Percentiles rank a stretch among this genome's conserved stretches.
Conservation (phyloP, 2,888 invertebrate genomes). For the Venusia cambrica region DNA sequence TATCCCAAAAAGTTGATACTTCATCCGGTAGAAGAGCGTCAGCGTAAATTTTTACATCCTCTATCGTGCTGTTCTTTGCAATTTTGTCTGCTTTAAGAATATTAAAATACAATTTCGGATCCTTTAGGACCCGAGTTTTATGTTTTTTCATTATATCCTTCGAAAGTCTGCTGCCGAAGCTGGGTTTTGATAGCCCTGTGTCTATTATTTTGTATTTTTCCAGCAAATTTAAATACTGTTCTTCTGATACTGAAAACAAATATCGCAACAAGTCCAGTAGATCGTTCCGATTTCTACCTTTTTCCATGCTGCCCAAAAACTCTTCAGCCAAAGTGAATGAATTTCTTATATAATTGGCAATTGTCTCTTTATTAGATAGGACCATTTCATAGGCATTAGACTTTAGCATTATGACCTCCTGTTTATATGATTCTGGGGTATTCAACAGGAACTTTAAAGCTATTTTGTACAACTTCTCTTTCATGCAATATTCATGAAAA, state of each 20-base stretch:
- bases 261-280: conserved; percentile 17
- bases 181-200: too few relatives aligned
- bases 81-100: conserved; percentile 37
- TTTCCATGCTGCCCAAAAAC: conserved; percentile 13
- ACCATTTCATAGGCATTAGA: conserved; percentile 4
- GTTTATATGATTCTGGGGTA: conserved; percentile 46
- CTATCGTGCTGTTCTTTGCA: conserved; percentile 34
- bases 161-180: conserved; percentile 41
- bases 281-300: neutral
- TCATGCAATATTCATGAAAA: conserved; percentile 50
- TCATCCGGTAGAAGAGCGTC: conserved; percentile 37
- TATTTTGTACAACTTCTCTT: conserved; percentile 32
- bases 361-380: conserved; percentile 15
- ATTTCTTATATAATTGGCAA: conserved; percentile 39
- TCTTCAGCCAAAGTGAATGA: conserved; percentile 30
- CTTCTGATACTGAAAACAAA: conserved; percentile 34
- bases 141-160: conserved; percentile 46
- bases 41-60: conserved; percentile 45
- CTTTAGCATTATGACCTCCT: conserved; percentile 31
- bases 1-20: conserved; percentile 40
- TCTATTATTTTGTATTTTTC: conserved; percentile 33
- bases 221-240: conserved; percentile 46
- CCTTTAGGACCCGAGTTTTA: conserved; percentile 43
- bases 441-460: conserved; percentile 49
- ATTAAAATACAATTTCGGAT: conserved; percentile 40